Evolutionary conservation across 2,888 invertebrate genomes (phyloP), one percentile per base, ranked within the genome.

Genomic region (Saturnia pavonia): DNA sequence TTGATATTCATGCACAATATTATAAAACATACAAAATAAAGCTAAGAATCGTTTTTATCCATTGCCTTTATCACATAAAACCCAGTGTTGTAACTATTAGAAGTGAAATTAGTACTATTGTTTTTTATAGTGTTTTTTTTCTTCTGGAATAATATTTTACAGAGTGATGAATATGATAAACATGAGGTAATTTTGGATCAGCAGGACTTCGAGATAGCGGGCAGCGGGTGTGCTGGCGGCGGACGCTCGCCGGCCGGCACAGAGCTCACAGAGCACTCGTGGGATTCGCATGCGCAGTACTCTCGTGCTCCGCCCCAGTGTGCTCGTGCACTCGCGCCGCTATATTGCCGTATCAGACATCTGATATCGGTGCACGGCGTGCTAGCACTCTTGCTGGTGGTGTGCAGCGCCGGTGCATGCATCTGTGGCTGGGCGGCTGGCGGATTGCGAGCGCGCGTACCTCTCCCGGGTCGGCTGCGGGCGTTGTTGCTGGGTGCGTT

Each of bases 191-290:
- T 51, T 51, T 57, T 25, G 57, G 12, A 22, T 25, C 3, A 57
- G 57, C 85, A 90, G 89, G 94, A 94, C 88, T 93, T 92, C 88
- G 94, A 94, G 91, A 94, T 94, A 89, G 94, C 94, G 83, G 94
- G 94, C 84, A 94, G 94, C 88, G 92, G 92, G 83, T 88, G 89
- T 86, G 92, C 78, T 74, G 85, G 79, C 80, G 88, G 83, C 81
- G 91, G 89, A 80, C 90, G 91, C 80, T 92, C 92, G 78, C 92
- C 92, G 82, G 91, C 88, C 77, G 91, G 89, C 86, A 90, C 91
- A 65, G 91, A 90, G 85, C 85, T 85, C 71, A 92, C 92, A 81
- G 93, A 92, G 87, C 93, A 84, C 82, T 91, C 91, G 85, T 94
- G 94, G 94, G 94, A 94, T 90, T 91, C 91, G 80, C 94, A 94